Evolutionary conservation across 2,888 invertebrate species (phyloP), one percentile per base, ranked within the genome.

Genomic region (Ectemnius lituratus): DNA sequence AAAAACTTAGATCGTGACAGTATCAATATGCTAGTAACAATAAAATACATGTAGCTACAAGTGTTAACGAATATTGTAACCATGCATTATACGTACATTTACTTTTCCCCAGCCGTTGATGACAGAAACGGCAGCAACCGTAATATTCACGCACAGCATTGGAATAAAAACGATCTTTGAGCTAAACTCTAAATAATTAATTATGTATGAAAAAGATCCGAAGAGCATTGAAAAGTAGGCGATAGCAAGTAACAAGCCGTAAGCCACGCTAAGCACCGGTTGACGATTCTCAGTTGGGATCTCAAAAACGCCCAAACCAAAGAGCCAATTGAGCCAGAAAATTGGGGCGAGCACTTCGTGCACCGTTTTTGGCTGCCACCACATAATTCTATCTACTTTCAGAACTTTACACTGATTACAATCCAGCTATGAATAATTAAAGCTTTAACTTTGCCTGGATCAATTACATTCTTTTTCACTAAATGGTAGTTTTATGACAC

Each of bases 281-380:
- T 6, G 14, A 11, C 8, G 52, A 6, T 5, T 3, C 0, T 52
- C 1, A 14, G 16, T 14, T 16, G 52, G 52, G 52, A 62, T 47
- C 20, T 62, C 62, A 8, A 62, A 18, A 11, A 46, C n/a, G 0
- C 46, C 46, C 13, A 46, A 20, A 2, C 62, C 62, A n/a, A 62
- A 62, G 6, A 62, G 18, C 20, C 46, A 47, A 47, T 47, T 62
- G 2, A 62, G 62, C 62, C 62, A 62, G 11, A n/a, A 6, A 8
- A 62, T 14, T 8, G 62, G 62, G 2, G 20, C 14, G 28, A 47
- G 2, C 20, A 23, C 18, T n/a, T 62, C 62, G 6, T 46, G 11
- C 27, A 62, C 5, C 6, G 5, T 62, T 11, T 47, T 16, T 6
- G 62, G 62, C 11, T 47, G 3, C 20, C 52, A 52, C 14, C 2